Base-by-base conservation (phyloP, 2,113 vertebrate genomes). In the Oreotrochilus melanogaster region DNA sequence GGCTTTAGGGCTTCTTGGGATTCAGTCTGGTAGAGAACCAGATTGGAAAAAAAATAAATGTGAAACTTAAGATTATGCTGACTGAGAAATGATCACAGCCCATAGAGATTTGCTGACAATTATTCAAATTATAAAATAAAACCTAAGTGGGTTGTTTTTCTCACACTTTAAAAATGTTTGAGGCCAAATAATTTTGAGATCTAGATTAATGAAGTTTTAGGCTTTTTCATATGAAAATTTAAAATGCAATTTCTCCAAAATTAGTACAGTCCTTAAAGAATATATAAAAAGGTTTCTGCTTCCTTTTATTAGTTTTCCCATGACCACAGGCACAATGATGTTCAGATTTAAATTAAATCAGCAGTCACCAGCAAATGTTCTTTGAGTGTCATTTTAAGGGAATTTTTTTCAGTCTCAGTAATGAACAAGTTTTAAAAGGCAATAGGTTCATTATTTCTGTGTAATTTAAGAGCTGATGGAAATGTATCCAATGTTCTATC, bases 401-500 rank as follows among this genome's bases (percentile, higher is more conserved):
- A 95, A 95, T 94, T 93, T 74, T 39, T 96, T 97, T 95, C 74
- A 64, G 28, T 81, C 78, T 96, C 81, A 95, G 54, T 31, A 94
- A 67, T 15, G 37, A 84, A 50, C 33, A 95, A 87, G 66, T 87
- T 96, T 96, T 88, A 76, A 91, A 93, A 88, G 73, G 90, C 73
- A 95, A 90, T 54, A 31, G 39, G 72, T 85, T 88, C 7, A 75
- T 85, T 92, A 78, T 35, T 75, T 76, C 54, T 51, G 21, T 71
- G 57, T 89, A 85, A 33, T 93, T 74, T 24, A 61, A 89, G 60
- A 94, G 92, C 14, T 56, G 69, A 86, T 30, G 53, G 50, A 96
- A 92, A 72, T 2, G 8, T 3, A 78, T 62, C 60, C 57, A 39
- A 67, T 14, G 14, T 56, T 95, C 97, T 99, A 99, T 94, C 99